Percentiles rank a stretch among this genome's conserved stretches.
These are phyloP conservation scores for Vulpes vulpes DNA, from an alignment of 2,113 vertebrate genomes.

Conservation along the genomic window DNA sequence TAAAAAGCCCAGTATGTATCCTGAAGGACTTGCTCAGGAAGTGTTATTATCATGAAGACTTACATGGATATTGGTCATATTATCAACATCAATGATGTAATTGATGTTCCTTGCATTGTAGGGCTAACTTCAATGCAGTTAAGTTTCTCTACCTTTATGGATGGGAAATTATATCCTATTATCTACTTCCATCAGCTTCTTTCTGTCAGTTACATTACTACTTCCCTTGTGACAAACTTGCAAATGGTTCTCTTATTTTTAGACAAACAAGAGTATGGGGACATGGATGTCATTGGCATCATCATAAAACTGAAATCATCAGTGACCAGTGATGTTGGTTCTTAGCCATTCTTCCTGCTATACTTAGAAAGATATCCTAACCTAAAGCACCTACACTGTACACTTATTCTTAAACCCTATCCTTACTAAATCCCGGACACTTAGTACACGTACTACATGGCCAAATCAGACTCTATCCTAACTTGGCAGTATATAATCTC, in stretches of 20 bases:
- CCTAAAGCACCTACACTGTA: background rate
- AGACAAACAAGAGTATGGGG: background rate
- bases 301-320: background rate
- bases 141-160: background rate
- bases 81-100: background rate
- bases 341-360: background rate
- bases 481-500: background rate
- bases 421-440: background rate
- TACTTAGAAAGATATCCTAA: background rate
- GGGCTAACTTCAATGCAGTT: background rate
- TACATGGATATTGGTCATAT: background rate
- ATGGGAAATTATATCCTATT: background rate
- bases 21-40: background rate
- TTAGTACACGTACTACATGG: background rate
- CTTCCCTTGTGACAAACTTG: background rate
- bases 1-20: background rate
- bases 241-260: background rate
- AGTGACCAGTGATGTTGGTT: background rate
- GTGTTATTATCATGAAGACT: background rate
- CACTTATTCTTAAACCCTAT: background rate
- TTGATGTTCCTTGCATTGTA: background rate
- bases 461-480: background rate
- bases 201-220: background rate
- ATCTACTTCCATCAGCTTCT: background rate
- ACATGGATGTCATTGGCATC: background rate